phyloP scores from a whole-genome alignment of 2,113 vertebrate genomes.

The Chinchilla lanigera region DNA sequence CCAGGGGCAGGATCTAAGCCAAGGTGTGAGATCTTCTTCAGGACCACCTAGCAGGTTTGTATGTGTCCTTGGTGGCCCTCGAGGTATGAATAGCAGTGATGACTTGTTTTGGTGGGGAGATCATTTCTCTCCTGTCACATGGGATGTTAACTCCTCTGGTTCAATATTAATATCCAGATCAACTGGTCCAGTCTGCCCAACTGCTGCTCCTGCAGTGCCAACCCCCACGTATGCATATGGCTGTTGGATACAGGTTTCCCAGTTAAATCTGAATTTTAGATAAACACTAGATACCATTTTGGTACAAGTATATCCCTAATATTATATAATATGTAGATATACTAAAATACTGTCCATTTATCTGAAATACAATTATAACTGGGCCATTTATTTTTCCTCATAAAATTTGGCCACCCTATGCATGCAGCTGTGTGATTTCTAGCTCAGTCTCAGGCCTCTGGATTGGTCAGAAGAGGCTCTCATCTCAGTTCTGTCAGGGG shows the following conservation, averaged over 20 bases:
- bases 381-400: background rate
- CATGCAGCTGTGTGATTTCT: background rate
- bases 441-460: background rate
- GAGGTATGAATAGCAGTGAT: background rate
- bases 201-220: background rate
- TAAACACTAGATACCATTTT: background rate
- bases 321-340: background rate
- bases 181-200: background rate
- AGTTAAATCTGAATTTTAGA: conserved; percentile 29
- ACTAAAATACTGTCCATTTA: background rate
- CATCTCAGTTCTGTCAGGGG: background rate
- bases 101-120: background rate
- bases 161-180: conserved; percentile 9
- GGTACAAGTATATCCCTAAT: background rate
- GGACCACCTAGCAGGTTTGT: background rate
- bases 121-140: background rate
- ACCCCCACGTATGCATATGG: background rate
- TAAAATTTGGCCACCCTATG: background rate
- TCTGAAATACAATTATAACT: background rate
- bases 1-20: background rate
- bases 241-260: background rate
- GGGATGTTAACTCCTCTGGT: background rate
- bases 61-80: background rate
- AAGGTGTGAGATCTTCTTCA: background rate
- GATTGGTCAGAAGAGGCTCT: background rate